phyloP scores from a whole-genome alignment of 2,888 invertebrate genomes.

The Molorchus minor region DNA sequence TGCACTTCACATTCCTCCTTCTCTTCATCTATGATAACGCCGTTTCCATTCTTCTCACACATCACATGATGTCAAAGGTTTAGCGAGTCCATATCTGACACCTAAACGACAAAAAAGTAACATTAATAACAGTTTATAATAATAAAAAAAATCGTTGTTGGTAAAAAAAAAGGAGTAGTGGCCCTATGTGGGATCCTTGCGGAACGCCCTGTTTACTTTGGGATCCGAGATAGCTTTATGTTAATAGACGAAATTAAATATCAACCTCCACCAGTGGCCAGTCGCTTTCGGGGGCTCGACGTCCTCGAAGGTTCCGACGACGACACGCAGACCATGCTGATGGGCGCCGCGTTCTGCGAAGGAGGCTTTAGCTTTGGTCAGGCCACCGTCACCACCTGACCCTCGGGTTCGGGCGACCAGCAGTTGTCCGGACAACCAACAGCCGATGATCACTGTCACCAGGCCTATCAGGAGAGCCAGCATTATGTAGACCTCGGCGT shows the following conservation, averaged over 20 bases:
- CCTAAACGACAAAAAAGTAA: constrained; percentile 30
- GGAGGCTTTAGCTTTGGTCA: constrained; percentile 75
- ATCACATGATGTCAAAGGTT: constrained; percentile 56
- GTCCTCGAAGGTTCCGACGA: constrained; percentile 42
- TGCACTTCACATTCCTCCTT: constrained; percentile 42
- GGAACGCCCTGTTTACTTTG: background rate
- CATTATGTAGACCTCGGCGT: constrained; percentile 80
- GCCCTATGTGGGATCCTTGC: background rate
- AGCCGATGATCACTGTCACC: constrained; percentile 78
- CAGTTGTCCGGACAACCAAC: constrained; percentile 82
- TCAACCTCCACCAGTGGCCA: constrained; percentile 59
- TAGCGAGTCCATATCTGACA: constrained; percentile 52
- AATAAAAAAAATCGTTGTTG: too few relatives aligned
- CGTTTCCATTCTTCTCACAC: constrained; percentile 49
- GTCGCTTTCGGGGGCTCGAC: constrained; percentile 60
- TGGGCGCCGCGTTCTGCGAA: constrained; percentile 53
- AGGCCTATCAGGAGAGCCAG: constrained; percentile 76
- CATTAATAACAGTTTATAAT: background rate
- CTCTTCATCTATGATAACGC: constrained; percentile 21
- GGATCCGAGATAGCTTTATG: too few relatives aligned
- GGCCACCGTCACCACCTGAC: constrained; percentile 72
- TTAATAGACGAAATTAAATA: background rate
- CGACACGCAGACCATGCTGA: constrained; percentile 55
- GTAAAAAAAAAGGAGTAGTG: too few relatives aligned
- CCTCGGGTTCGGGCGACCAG: constrained; percentile 78